Conservation (phyloP, 1,140 invertebrate genomes). For the Callitettix versicolor region DNA sequence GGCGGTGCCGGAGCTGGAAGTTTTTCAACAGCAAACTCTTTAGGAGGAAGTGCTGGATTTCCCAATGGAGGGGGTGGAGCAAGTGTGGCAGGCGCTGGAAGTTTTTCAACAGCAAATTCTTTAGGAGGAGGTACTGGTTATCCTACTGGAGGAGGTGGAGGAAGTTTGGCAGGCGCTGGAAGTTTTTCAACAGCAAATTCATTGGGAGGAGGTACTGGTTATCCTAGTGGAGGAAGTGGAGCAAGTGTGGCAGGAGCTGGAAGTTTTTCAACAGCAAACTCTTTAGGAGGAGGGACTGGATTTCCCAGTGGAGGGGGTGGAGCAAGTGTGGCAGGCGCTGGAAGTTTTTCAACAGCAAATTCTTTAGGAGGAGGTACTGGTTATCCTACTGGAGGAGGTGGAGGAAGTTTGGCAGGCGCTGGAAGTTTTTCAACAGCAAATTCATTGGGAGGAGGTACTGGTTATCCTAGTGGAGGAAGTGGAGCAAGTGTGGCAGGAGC, state of each 20-base stretch:
- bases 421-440: background rate
- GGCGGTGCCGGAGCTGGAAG: background rate
- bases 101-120: background rate
- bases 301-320: background rate
- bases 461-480: background rate
- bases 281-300: background rate
- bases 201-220: background rate
- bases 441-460: background rate
- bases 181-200: background rate
- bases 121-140: background rate
- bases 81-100: no score
- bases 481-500: background rate
- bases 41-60: background rate
- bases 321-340: background rate
- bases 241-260: background rate
- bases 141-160: no score
- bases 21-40: no score
- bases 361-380: background rate
- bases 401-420: background rate
- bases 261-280: background rate
- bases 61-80: no score
- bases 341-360: background rate
- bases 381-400: background rate
- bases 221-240: background rate
- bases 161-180: no score